These are phyloP conservation scores for Apocrypta bakeri DNA, from an alignment of 1,140 invertebrate genomes.

Conservation along the genomic window DNA sequence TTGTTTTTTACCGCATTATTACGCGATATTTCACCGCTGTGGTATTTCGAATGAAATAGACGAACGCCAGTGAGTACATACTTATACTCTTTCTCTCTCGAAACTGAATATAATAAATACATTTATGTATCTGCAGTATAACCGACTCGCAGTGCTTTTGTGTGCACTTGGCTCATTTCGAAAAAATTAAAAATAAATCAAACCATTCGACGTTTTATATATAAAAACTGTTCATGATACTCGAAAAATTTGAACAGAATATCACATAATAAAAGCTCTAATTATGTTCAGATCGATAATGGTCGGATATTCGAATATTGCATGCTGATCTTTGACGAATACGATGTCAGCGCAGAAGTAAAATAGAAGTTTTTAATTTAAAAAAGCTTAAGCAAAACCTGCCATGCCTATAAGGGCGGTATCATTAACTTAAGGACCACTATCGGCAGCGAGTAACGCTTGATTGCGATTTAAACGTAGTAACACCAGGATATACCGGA, in stretches of 20 bases:
- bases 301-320: neutral
- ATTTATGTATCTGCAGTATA: too few species aligned
- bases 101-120: too few species aligned
- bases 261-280: too few species aligned
- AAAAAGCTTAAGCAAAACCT: constrained; percentile 16
- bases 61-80: neutral
- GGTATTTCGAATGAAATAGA: constrained; percentile 48
- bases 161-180: neutral
- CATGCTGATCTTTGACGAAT: too few species aligned
- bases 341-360: neutral
- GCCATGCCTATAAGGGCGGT: neutral
- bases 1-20: constrained; percentile 37
- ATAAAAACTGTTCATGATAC: too few species aligned
- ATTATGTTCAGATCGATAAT: too few species aligned
- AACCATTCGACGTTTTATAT: neutral
- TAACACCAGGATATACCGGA: constrained; percentile 33
- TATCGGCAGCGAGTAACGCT: constrained; percentile 27
- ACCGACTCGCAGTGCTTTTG: neutral
- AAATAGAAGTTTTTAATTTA: constrained; percentile 14
- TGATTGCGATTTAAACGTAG: constrained; percentile 61
- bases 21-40: constrained; percentile 35
- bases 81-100: neutral
- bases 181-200: constrained; percentile 24
- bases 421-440: neutral
- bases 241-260: constrained; percentile 12